phyloP scores from a whole-genome alignment of 2,113 vertebrate genomes.

The Peucedramus taeniatus region DNA sequence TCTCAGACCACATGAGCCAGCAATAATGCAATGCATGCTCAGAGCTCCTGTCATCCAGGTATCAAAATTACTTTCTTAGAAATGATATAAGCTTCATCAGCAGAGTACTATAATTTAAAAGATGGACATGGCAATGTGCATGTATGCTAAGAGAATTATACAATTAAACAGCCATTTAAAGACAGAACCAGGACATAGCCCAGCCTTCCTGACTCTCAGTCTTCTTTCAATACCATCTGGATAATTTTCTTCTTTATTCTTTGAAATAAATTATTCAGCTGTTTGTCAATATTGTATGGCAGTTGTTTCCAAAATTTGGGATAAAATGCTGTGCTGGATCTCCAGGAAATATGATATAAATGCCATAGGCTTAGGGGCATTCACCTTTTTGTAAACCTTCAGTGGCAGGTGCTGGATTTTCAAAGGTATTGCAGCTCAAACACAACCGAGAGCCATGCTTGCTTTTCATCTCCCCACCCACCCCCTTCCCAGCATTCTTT shows the following conservation, averaged over 20 bases:
- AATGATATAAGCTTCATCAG: background rate
- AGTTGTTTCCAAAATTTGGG: background rate
- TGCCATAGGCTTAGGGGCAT: background rate
- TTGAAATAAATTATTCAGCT: background rate
- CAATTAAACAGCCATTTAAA: background rate
- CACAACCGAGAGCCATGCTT: rapidly evolving
- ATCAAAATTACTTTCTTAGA: background rate
- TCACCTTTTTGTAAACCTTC: background rate
- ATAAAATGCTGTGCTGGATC: background rate
- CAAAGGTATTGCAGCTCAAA: background rate
- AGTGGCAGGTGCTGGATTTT: background rate
- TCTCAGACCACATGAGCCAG: background rate
- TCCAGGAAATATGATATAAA: background rate
- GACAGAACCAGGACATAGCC: background rate
- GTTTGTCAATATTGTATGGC: background rate
- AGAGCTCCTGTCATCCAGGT: background rate
- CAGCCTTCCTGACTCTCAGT: background rate
- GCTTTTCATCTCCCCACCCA: background rate
- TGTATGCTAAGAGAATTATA: background rate
- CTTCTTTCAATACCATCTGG: background rate
- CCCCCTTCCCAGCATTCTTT: background rate
- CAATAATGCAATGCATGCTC: background rate
- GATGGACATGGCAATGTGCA: background rate
- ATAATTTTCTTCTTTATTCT: background rate
- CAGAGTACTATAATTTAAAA: background rate